Base-by-base conservation (phyloP, 1,140 invertebrate genomes). In the Scaptomyza pallida region DNA sequence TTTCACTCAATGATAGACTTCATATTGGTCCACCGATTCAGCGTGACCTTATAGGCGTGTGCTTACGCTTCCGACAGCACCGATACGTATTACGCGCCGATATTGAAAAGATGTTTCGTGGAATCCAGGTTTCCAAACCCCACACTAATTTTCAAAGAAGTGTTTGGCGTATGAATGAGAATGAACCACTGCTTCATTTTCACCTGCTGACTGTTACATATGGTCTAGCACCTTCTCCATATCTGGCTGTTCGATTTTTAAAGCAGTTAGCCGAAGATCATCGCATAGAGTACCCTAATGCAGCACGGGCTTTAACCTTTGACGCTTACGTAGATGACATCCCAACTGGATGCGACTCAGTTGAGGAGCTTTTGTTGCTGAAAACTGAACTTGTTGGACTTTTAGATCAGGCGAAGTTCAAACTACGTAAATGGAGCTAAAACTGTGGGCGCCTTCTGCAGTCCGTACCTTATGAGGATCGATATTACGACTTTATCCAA, bases 141-240 rank as follows among this genome's bases (percentile, higher is more conserved):
- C 35, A 37, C n/a, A 37, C 26, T n/a, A 37, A 37, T n/a, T 37
- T n/a, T 37, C 35, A 13, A 37, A n/a, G n/a, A n/a, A 37, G n/a
- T 13, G n/a, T 37, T 37, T 37, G 35, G 35, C 35, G 12, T 37
- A 13, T 13, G n/a, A 37, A 37, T n/a, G 33, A 35, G 33, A 35
- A 35, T 4, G 35, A 37, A 6, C 6, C 6, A 30, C 26, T 30
- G 26, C 26, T 30, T 30, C 26, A 9, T 30, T 30, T 30, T 30
- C 26, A n/a, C 35, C 23, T 51, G 48, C 13, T 51, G 21, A 51
- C 48, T 2, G 48, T 51, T 5, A 51, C 23, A 1, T 35, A 51
- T 51, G 48, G 48, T 12, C 15, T 16, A 30, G 48, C 47, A n/a
- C 41, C 12, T 16, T 52, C 48, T 5, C 48, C 60, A 13, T 52